Conservation (phyloP, 1,140 invertebrate genomes). For the Apis mellifera region Amel_HAv3.1 CM009944.2:4364001-4364500, state of each 20-base stretch:
- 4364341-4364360: not conserved
- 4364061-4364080: too few species aligned
- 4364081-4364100: too few species aligned
- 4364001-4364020: not conserved
- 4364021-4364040: not conserved
- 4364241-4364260: not conserved
- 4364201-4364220: not conserved
- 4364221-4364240: not conserved
- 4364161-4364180: too few species aligned
- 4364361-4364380: not conserved
- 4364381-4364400: not conserved
- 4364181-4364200: too few species aligned
- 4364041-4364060: too few species aligned
- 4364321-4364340: not conserved
- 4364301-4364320: not conserved
- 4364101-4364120: too few species aligned
- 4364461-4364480: not conserved
- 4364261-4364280: not conserved
- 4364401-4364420: slow-evolving; percentile 8
- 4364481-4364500: not conserved
- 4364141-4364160: too few species aligned
- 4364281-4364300: not conserved
- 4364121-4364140: too few species aligned
- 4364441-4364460: not conserved
- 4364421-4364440: slow-evolving; percentile 11